Percentiles rank a stretch among this genome's conserved stretches.
Evolutionary conservation across 2,888 invertebrate genomes (phyloP).

Genomic region (Nudaria mundana): DNA sequence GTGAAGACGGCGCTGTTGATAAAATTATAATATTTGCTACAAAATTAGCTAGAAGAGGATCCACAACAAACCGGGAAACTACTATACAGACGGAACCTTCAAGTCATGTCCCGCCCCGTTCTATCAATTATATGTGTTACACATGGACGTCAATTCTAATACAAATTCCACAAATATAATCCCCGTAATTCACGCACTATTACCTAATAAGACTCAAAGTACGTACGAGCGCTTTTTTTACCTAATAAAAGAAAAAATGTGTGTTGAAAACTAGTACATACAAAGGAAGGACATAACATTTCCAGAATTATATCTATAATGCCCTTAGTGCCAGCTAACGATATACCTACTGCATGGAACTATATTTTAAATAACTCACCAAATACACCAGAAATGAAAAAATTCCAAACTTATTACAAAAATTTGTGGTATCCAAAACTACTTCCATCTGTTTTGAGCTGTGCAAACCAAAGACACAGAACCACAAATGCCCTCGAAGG

Average conservation of each 20-base stretch:
- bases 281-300: neutral
- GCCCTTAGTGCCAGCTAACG: neutral
- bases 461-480: conserved; percentile 2
- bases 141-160: no score
- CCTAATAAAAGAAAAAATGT: neutral
- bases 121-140: no score
- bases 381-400: neutral
- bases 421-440: conserved; percentile 1
- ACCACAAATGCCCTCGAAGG: conserved; percentile 1
- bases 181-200: no score
- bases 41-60: neutral
- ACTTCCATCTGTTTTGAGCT: conserved; percentile 3
- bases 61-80: no score
- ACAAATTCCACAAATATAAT: no score
- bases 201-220: neutral
- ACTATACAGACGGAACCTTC: neutral
- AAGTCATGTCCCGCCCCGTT: neutral
- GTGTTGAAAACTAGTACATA: neutral
- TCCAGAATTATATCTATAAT: neutral
- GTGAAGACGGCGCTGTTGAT: conserved; percentile 2
- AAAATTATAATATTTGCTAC: conserved; percentile 2
- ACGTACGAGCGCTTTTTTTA: neutral
- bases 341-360: neutral
- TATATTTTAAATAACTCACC: neutral
- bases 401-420: conserved; percentile 1